Base-by-base conservation (phyloP, 1,140 invertebrate species). In the Parapsyche elsis region DNA sequence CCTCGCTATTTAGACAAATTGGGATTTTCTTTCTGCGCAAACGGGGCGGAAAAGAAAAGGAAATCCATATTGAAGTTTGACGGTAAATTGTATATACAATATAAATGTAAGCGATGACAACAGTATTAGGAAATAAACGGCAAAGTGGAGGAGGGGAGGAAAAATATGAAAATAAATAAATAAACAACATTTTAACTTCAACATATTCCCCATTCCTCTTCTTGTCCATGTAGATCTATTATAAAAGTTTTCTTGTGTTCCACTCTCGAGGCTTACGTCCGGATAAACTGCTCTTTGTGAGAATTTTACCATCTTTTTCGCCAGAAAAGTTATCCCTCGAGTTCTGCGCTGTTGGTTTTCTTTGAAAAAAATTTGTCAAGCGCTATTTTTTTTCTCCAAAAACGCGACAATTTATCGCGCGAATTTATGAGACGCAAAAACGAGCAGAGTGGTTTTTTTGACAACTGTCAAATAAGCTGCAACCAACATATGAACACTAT, bases 211-310 rank as follows among this genome's bases (percentile, higher is more conserved):
- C n/a, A n/a, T n/a, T 24, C 46, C 7, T 38, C 30, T 7, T 7
- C 30, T 38, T 1, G 1, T 57, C 44, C 64, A 10, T 57, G 49
- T 75, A 75, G 23, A 46, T 75, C 75, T 49, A 77, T 77, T 77
- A 77, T 77, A 77, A 77, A 77, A 77, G 75, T 77, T 77, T 77
- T 46, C 75, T 61, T 30, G 75, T 77, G 30, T 77, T 77, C 75
- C 75, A 77, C 75, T 77, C 75, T 77, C 75, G 57, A 77, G 30
- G 59, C 59, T 67, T 67, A 64, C 75, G 53, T 59, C 75, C 57
- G 75, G 75, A 77, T 64, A 77, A 77, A 77, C 75, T 45, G 75
- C 57, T 77, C 75, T 49, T 38, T 53, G 24, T 67, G 57, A 77
- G 53, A 26, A 46, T 77, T 77, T 77, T 45, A 14, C 24, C 16